Conservation (phyloP, 2,888 invertebrate species). For the Brachynemurus nebulosus region DNA sequence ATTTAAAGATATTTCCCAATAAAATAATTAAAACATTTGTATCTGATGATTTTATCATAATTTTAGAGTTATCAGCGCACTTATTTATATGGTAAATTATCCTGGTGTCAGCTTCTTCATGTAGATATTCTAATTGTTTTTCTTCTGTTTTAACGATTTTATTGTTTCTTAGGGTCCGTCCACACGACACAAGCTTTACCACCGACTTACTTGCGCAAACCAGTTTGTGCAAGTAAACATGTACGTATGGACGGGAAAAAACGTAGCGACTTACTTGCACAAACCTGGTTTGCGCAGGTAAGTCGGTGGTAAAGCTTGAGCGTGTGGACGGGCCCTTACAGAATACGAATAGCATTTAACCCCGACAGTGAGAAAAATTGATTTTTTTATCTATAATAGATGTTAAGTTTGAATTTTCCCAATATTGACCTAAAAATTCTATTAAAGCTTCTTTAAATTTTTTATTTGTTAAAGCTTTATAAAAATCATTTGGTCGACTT, state of each 20-base stretch:
- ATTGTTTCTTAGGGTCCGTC: no score
- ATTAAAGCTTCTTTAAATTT: slow-evolving; percentile 24
- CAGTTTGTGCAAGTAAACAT: no score
- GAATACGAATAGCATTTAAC: neutral
- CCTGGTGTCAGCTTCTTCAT: neutral
- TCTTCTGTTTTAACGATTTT: neutral
- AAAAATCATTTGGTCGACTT: slow-evolving; percentile 22
- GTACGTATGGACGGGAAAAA: no score
- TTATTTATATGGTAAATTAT: neutral
- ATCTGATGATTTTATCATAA: neutral
- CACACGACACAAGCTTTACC: no score
- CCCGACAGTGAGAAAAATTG: neutral
- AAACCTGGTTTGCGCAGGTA: no score
- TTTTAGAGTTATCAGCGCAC: neutral
- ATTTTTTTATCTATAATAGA: no score
- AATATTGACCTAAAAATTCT: slow-evolving; percentile 21
- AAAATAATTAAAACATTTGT: neutral
- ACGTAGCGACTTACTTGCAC: no score
- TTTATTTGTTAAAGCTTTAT: slow-evolving; percentile 22
- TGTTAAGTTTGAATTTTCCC: slow-evolving; percentile 14
- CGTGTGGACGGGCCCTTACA: neutral
- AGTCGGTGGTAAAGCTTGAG: no score
- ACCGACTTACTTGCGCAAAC: no score
- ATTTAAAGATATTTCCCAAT: neutral
- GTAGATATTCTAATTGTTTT: neutral